Evolutionary conservation across 2,888 invertebrate species (phyloP).

Genomic region (Drosophila prostipennis): DNA sequence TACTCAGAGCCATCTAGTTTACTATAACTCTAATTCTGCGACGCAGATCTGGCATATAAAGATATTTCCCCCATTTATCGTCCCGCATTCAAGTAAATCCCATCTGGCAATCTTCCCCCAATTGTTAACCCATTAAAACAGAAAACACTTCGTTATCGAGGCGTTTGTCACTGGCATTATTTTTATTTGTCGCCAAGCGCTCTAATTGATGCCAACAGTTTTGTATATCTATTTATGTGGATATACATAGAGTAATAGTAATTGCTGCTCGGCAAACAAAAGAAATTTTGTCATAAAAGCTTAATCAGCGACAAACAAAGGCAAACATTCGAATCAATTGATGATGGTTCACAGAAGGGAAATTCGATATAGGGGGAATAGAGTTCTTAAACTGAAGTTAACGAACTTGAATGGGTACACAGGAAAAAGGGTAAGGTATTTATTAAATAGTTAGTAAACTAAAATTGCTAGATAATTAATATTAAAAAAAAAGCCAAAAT

Average conservation of each 20-base stretch:
- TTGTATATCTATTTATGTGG: constrained; percentile 43
- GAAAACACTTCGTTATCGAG: constrained; percentile 26
- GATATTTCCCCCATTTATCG: constrained; percentile 9
- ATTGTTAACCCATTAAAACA: constrained; percentile 27
- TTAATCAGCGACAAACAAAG: constrained; percentile 45
- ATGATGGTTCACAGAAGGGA: constrained; percentile 42
- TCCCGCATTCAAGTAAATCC: constrained; percentile 25
- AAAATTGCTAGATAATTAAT: too few relatives aligned
- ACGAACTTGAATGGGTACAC: background rate
- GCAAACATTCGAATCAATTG: constrained; percentile 69
- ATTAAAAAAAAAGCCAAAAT: too few relatives aligned
- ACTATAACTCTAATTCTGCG: constrained; percentile 8
- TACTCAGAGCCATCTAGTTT: constrained; percentile 4
- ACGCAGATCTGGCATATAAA: constrained; percentile 13
- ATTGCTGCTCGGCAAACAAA: constrained; percentile 16
- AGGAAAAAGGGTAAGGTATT: background rate
- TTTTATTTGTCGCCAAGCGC: constrained; percentile 32
- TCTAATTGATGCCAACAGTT: constrained; percentile 62
- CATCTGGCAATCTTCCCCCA: constrained; percentile 28
- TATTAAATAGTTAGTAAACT: background rate
- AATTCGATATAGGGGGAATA: constrained; percentile 12
- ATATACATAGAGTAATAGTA: constrained; percentile 26
- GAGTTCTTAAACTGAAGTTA: background rate
- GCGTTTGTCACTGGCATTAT: constrained; percentile 11
- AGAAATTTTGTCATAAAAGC: constrained; percentile 36